Percentiles rank a stretch among this genome's conserved stretches.
These are phyloP conservation scores for Acrobasis repandana DNA, from an alignment of 2,888 invertebrate species.

Conservation along the genomic window DNA sequence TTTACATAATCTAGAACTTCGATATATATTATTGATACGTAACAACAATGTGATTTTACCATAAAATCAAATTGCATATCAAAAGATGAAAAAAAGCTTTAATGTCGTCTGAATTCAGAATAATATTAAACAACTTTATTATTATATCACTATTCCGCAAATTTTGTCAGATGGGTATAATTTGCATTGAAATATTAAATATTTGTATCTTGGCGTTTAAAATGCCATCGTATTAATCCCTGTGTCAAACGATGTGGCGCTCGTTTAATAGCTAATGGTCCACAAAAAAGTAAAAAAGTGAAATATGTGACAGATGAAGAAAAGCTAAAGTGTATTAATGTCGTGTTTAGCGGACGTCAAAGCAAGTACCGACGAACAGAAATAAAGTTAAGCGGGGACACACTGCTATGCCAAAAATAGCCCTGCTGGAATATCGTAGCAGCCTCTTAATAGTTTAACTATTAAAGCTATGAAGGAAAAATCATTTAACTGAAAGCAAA, in stretches of 20 bases:
- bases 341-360: conserved; percentile 80
- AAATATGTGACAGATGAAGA: conserved; percentile 78
- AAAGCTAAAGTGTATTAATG: conserved; percentile 77
- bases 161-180: conserved; percentile 11
- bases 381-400: conserved; percentile 59
- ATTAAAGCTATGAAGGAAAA: conserved; percentile 3
- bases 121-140: conserved; percentile 5
- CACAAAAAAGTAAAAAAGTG: conserved; percentile 66
- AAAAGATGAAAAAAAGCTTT: neutral
- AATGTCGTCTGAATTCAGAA: neutral
- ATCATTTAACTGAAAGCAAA: conserved; percentile 3
- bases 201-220: conserved; percentile 46
- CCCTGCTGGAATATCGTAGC: conserved; percentile 2
- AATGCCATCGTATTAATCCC: conserved; percentile 68
- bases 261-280: conserved; percentile 80
- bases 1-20: neutral
- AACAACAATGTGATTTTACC: neutral
- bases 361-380: conserved; percentile 67
- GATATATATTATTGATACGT: neutral
- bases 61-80: conserved; percentile 3
- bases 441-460: conserved; percentile 11
- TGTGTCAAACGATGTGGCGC: conserved; percentile 59
- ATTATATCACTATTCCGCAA: conserved; percentile 9
- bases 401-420: conserved; percentile 45
- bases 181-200: conserved; percentile 20